Conservation (phyloP, 2,113 vertebrate genomes). For the Campylorhamphus procurvoides region DNA sequence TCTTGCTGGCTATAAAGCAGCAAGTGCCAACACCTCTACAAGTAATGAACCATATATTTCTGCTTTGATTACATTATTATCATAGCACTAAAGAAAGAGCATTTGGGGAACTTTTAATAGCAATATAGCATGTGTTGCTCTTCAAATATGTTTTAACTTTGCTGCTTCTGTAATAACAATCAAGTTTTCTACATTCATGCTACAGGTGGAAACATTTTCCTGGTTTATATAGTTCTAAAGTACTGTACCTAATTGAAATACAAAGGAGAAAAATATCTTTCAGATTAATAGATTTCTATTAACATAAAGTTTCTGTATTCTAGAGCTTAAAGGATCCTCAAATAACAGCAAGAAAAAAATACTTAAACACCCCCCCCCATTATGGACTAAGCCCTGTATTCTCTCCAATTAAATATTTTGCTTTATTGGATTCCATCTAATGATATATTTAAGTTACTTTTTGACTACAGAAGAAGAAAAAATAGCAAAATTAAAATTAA, state of each 20-base stretch:
- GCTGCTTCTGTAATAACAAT: constrained; percentile 43
- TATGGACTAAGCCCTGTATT: neutral
- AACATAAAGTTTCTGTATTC: neutral
- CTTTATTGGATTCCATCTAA: neutral
- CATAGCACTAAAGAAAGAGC: constrained; percentile 6
- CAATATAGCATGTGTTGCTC: neutral
- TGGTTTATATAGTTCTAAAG: constrained; percentile 43
- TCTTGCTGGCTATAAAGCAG: constrained; percentile 46
- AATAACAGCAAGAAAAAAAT: neutral
- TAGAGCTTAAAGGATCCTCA: neutral
- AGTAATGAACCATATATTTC: constrained; percentile 47
- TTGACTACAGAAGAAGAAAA: constrained; percentile 1
- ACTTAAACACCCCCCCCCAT: neutral
- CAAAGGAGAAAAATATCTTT: constrained; percentile 29
- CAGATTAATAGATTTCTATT: neutral
- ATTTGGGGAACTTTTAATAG: constrained; percentile 48
- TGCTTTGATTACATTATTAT: constrained; percentile 40
- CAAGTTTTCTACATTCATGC: neutral
- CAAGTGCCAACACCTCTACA: constrained; percentile 28
- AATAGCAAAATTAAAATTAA: neutral
- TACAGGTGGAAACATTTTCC: constrained; percentile 55
- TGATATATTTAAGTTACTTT: neutral
- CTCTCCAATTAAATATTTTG: neutral
- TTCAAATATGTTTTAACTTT: constrained; percentile 35
- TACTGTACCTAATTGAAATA: constrained; percentile 28